Evolutionary conservation across 2,113 vertebrate genomes (phyloP), one percentile per base, ranked within the genome.

Genomic region (Beaufortia kweichowensis): DNA sequence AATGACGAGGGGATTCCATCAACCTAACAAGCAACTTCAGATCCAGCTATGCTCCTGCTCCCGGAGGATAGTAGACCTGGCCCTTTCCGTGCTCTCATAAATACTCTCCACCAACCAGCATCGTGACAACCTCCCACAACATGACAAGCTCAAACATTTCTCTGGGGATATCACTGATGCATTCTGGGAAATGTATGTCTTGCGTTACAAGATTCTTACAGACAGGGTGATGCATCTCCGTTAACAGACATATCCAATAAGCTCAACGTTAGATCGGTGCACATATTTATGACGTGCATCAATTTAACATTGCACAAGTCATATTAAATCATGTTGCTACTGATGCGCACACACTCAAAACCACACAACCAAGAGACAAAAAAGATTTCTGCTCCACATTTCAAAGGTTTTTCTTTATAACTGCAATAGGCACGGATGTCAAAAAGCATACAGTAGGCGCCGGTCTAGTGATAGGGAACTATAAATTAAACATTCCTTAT

Each of bases 401-500:
- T 7, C 15, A 21, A n/a, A 33, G n/a, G 48, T 12, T 57, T 3
- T 41, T 2, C 53, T 71, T 41, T 57, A 46, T 46, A 21, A 8
- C 19, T 21, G 19, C 6, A 19, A 8, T 0, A 6, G 61, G 39
- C 23, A 3, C 7, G 23, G 24, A 61, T 73, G 70, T 74, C 56
- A 74, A 62, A 74, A 61, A 48, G 39, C 19, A 29, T 48, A 31
- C 5, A 8, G 39, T 29, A 19, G 23, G 57, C 61, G 17, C 46
- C 26, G 0, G 55, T 7, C 15, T 73, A 86, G 80, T 76, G 74
- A 78, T 85, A 83, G 86, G 79, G 83, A 62, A 61, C 29, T 55
- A 87, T 90, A 88, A 89, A 89, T 90, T 88, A 91, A 89, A 87
- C 87, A 91, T 85, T 79, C 77, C 79, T 78, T 67, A 79, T 73